A percentile compares a stretch with the other conserved stretches of the same genome.
phyloP scores from a whole-genome alignment of 2,113 vertebrate genomes.

The Chionis minor region DNA sequence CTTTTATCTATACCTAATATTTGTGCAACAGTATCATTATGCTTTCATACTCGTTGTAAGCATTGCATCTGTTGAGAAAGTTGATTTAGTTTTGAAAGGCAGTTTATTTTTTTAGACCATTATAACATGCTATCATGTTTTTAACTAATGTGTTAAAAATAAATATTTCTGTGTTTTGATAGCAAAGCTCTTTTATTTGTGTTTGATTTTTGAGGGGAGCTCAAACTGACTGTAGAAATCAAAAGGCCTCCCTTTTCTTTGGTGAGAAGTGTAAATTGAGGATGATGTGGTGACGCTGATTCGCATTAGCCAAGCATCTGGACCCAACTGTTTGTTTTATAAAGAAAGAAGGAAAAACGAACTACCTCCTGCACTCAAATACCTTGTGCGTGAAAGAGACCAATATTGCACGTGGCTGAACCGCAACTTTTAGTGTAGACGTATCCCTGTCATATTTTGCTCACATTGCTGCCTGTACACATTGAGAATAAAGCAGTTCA shows the following conservation, averaged over 20 bases:
- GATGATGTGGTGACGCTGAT: not conserved
- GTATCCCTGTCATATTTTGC: fast-evolving
- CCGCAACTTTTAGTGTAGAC: not conserved
- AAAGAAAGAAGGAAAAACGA: not conserved
- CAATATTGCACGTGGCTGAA: not conserved
- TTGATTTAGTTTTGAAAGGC: not conserved
- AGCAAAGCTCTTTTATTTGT: slow-evolving; percentile 19
- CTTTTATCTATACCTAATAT: not conserved
- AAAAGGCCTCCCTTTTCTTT: slow-evolving; percentile 2
- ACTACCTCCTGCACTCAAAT: not conserved
- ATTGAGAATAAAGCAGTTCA: not conserved
- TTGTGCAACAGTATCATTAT: not conserved
- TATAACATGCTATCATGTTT: slow-evolving; percentile 6
- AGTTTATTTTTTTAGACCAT: slow-evolving; percentile 48
- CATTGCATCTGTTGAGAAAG: not conserved
- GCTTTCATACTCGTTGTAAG: not conserved
- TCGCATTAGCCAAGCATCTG: not conserved
- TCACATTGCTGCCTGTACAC: not conserved
- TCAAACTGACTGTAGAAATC: not conserved
- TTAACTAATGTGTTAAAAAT: slow-evolving; percentile 52
- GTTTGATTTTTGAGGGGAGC: slow-evolving; percentile 2
- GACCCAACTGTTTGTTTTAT: not conserved
- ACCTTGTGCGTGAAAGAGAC: not conserved
- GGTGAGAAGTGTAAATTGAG: slow-evolving; percentile 24
- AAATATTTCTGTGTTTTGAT: slow-evolving; percentile 51